These are phyloP conservation scores for Clarias macrocephalus DNA, from an alignment of 2,113 vertebrate species.

Conservation along the genomic window DNA sequence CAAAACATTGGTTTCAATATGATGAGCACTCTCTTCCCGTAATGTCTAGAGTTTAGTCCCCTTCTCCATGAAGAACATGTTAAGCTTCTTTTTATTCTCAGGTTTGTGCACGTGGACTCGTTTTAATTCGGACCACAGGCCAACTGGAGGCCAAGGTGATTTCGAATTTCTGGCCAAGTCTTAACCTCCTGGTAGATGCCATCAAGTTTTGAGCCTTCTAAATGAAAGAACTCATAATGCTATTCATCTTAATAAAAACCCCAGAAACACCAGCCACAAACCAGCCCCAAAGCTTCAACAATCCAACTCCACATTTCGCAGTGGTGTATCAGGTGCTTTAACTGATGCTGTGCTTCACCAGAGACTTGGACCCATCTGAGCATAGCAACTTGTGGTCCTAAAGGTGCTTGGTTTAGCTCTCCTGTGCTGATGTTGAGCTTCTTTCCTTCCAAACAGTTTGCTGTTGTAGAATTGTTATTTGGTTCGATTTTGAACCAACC, in stretches of 20 bases:
- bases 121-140: neutral
- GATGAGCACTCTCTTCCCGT: neutral
- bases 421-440: neutral
- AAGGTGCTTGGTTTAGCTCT: neutral
- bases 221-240: neutral
- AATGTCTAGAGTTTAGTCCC: neutral
- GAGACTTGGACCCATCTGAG: neutral
- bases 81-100: neutral
- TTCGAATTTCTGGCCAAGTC: neutral
- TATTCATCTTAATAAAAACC: neutral
- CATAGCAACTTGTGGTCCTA: neutral
- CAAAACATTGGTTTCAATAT: neutral
- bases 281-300: neutral
- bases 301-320: neutral
- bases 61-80: neutral
- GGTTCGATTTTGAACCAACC: neutral
- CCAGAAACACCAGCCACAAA: neutral
- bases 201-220: neutral
- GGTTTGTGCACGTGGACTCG: neutral
- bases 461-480: neutral
- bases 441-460: neutral
- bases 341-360: neutral
- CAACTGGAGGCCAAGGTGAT: neutral
- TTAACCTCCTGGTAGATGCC: neutral
- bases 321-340: neutral